Evolutionary conservation across 2,888 invertebrate species (phyloP).

Genomic region (Diaperis boleti): DNA sequence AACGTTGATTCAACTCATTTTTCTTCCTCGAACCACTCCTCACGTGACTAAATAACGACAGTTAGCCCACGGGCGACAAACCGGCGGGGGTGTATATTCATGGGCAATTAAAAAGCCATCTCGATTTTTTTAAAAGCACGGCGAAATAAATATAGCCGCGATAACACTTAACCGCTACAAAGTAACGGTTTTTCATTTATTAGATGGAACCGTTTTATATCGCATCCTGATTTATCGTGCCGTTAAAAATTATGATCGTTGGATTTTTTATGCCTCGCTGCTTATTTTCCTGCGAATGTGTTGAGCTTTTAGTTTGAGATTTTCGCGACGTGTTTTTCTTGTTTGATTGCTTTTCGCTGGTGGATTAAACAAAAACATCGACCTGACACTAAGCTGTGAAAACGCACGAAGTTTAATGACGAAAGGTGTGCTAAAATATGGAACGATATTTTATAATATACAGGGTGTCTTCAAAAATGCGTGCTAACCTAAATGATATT

Average conservation of each 20-base stretch:
- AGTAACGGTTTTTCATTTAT: slow-evolving; percentile 18
- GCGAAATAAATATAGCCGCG: neutral
- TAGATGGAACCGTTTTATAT: slow-evolving; percentile 17
- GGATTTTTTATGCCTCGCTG: slow-evolving; percentile 9
- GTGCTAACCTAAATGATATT: too few relatives aligned
- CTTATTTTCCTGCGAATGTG: neutral
- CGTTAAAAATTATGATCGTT: slow-evolving; percentile 30
- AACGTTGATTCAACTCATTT: slow-evolving; percentile 9
- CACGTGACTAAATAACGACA: neutral
- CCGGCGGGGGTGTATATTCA: slow-evolving; percentile 19
- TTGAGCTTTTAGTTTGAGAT: neutral
- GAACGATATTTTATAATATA: neutral
- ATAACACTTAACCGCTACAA: slow-evolving; percentile 16
- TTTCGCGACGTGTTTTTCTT: neutral
- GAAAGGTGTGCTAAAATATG: too few relatives aligned
- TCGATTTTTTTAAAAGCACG: slow-evolving; percentile 20
- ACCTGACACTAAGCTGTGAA: neutral
- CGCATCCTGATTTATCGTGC: slow-evolving; percentile 17
- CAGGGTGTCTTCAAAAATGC: neutral
- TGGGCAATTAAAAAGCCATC: slow-evolving; percentile 16
- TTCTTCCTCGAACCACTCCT: neutral
- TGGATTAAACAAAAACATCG: slow-evolving; percentile 1
- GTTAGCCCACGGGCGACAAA: neutral
- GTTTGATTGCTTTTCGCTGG: slow-evolving; percentile 3
- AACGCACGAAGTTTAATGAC: neutral